Evolutionary conservation across 2,797 vertebrate species (phyloP), one percentile per base, ranked within the genome.

Genomic region (Sphenodon punctatus): DNA sequence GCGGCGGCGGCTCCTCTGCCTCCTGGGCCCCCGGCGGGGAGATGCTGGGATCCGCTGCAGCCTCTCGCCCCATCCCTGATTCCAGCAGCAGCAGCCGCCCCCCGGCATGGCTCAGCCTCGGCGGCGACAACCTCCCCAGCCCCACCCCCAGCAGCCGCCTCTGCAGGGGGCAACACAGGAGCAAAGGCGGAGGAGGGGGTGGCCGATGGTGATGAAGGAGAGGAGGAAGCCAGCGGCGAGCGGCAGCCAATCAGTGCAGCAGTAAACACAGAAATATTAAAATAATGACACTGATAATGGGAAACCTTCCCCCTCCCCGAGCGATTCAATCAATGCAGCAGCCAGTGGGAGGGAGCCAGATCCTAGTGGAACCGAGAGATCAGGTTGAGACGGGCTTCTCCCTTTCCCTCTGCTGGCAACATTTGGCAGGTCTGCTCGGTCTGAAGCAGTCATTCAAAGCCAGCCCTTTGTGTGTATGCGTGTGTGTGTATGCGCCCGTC

Each of bases 11-110:
- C 87, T 93, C 89, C 89, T 90, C 89, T 92, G 93, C 88, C 92
- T 93, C 84, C 92, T 75, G 92, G 91, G 92, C 87, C 93, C 93
- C 93, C 77, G 92, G 91, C 78, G 90, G 92, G 93, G 93, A 93
- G 93, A 94, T 90, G 92, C 92, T 91, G 93, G 85, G 89, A 74
- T 86, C 86, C 88, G 75, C 88, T 84, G 91, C 89, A 39, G 82
- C 90, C 88, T 93, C 93, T 90, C 90, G 93, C 94, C 93, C 93
- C 90, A 90, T 91, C 87, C 90, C 90, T 87, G 93, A 41, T 72
- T 61, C 88, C 92, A 65, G 85, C 81, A 46, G 89, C 91, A 82
- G 80, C 82, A 86, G 90, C 91, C 85, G 90, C 87, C 91, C 89
- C 91, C 93, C 84, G 92, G 93, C 94, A 94, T 94, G 90, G 90